Evolutionary conservation across 2,888 invertebrate species (phyloP).

Genomic region (Psylliodes chrysocephalus): DNA sequence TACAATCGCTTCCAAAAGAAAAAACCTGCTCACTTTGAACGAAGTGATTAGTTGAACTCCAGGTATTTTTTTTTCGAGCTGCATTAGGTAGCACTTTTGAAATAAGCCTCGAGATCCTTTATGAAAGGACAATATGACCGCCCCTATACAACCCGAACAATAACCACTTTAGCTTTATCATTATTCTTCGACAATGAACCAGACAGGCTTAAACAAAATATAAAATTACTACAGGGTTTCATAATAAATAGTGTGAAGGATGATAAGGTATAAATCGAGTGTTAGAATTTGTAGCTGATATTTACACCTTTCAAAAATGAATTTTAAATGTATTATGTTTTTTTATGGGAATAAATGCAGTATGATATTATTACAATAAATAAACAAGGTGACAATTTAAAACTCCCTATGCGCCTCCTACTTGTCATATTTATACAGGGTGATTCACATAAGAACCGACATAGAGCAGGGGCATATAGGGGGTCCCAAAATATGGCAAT

Average conservation of each 20-base stretch:
- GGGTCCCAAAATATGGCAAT: no score
- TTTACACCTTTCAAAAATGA: no score
- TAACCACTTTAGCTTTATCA: conserved; percentile 41
- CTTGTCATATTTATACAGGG: no score
- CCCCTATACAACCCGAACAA: conserved; percentile 44
- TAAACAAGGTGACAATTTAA: no score
- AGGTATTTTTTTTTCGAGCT: conserved; percentile 48
- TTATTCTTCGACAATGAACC: conserved; percentile 30
- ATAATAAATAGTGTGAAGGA: conserved; percentile 3
- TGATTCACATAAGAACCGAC: no score
- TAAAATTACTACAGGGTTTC: background rate
- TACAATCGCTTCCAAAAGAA: conserved; percentile 5
- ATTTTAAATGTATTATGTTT: no score
- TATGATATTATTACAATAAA: no score
- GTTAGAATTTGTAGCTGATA: no score
- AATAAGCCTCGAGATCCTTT: conserved; percentile 49
- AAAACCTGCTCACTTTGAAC: conserved; percentile 13
- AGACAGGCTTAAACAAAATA: conserved; percentile 28
- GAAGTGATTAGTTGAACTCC: conserved; percentile 44
- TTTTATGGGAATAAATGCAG: no score
- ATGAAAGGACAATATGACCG: conserved; percentile 49
- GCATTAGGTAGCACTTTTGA: conserved; percentile 53
- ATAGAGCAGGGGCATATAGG: no score
- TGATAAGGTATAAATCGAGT: no score
- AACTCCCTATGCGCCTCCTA: no score